These are phyloP conservation scores for Nasonia longicornis DNA, from an alignment of 1,140 invertebrate genomes.

Conservation along the genomic window DNA sequence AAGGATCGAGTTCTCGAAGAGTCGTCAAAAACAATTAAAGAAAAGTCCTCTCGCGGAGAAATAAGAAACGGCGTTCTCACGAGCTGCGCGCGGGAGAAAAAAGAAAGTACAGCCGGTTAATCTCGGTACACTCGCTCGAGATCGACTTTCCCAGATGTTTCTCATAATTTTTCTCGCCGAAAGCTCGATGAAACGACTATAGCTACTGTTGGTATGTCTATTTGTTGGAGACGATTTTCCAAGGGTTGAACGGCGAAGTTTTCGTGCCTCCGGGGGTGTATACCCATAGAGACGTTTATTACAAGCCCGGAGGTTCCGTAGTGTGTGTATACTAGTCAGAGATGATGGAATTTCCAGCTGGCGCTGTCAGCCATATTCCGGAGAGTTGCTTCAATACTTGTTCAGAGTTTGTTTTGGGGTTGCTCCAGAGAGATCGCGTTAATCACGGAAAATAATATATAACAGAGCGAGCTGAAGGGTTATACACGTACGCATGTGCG, in stretches of 20 bases:
- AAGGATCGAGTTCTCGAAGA: not conserved
- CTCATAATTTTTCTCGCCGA: slow-evolving; percentile 25
- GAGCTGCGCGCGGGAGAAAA: not conserved
- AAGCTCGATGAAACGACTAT: not conserved
- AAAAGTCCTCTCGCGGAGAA: slow-evolving; percentile 1
- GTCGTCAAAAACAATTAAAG: not conserved
- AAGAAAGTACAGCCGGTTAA: not conserved
- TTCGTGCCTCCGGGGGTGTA: slow-evolving; percentile 10
- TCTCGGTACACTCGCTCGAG: not conserved
- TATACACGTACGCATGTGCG: not conserved
- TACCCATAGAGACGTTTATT: not conserved
- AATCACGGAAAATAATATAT: not conserved
- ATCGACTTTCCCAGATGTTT: slow-evolving; percentile 26
- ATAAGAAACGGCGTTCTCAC: not conserved
- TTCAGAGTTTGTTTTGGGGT: not conserved
- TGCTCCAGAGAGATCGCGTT: not conserved
- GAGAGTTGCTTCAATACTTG: not conserved
- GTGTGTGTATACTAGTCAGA: not conserved
- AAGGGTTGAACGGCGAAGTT: not conserved
- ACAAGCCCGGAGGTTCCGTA: not conserved
- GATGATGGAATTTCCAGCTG: not conserved
- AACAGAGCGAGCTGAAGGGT: not conserved
- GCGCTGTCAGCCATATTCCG: not conserved
- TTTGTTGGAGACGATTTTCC: not conserved
- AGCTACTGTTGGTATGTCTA: not conserved